Conservation (phyloP, 2,888 invertebrate genomes). For the Odontothrips loti region DNA sequence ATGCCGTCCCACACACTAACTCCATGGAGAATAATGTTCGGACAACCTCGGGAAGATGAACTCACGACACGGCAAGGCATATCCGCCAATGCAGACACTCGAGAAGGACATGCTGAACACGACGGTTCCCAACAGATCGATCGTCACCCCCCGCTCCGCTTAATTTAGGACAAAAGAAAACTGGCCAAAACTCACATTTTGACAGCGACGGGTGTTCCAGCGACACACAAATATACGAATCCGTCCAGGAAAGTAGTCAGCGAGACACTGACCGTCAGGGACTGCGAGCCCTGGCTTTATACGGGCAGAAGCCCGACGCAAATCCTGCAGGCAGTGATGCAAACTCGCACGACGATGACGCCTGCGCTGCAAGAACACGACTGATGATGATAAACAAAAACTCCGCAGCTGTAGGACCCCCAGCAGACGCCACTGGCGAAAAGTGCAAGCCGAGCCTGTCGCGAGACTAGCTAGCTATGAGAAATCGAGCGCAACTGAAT, state of each 20-base stretch:
- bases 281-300: not conserved
- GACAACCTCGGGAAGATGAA: not conserved
- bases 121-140: not conserved
- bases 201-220: not conserved
- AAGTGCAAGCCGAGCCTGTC: not conserved
- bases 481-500: not conserved
- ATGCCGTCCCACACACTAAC: no score
- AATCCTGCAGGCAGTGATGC: not conserved
- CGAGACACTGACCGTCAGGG: not conserved
- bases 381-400: constrained; percentile 23
- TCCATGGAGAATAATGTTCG: not conserved
- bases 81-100: not conserved
- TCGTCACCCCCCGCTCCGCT: not conserved
- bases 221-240: not conserved
- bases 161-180: not conserved
- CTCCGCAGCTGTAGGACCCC: not conserved
- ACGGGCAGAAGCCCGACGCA: not conserved
- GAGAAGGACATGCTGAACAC: no score
- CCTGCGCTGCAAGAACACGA: not conserved
- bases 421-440: not conserved
- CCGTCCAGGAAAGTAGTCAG: not conserved
- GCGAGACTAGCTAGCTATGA: not conserved
- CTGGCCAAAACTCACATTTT: not conserved
- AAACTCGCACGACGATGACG: not conserved
- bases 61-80: not conserved